Evolutionary conservation across 2,888 invertebrate species (phyloP).

Genomic region (Plusia festucae): DNA sequence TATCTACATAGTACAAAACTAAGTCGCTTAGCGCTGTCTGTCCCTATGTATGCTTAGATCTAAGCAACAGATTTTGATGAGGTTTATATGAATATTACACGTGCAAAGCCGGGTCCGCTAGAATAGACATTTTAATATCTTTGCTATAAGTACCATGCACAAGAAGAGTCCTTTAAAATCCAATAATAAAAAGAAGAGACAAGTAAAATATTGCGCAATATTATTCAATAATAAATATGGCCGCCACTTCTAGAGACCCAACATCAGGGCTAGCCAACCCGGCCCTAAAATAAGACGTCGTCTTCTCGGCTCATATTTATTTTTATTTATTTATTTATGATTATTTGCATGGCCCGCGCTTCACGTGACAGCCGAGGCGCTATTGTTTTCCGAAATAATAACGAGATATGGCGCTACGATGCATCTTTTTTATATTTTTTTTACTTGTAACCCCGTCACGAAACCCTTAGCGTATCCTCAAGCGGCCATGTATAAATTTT

Average conservation of each 20-base stretch:
- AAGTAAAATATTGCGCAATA: too few relatives aligned
- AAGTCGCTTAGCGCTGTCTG: too few relatives aligned
- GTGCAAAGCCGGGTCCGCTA: too few relatives aligned
- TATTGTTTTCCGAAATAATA: conserved; percentile 88
- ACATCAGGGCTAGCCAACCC: conserved; percentile 66
- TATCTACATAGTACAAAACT: too few relatives aligned
- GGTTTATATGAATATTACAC: too few relatives aligned
- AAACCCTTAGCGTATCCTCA: conserved; percentile 61
- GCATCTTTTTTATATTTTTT: conserved; percentile 67
- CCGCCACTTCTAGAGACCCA: conserved; percentile 57
- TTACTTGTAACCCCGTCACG: conserved; percentile 74
- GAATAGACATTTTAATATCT: too few relatives aligned
- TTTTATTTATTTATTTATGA: conserved; percentile 89
- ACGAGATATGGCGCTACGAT: conserved; percentile 86
- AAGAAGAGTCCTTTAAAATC: not conserved
- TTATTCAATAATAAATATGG: not conserved
- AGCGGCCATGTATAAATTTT: conserved; percentile 59
- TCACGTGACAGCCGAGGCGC: conserved; percentile 85
- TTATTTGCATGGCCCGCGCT: conserved; percentile 88
- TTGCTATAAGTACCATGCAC: too few relatives aligned
- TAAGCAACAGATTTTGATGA: too few relatives aligned
- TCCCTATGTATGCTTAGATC: too few relatives aligned
- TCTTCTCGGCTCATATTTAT: conserved; percentile 81
- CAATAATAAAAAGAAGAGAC: too few relatives aligned
- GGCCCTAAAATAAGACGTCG: conserved; percentile 86